Percentiles rank a stretch among this genome's conserved stretches.
phyloP scores from a whole-genome alignment of 2,888 invertebrate species.

The Campoplex nolae region DNA sequence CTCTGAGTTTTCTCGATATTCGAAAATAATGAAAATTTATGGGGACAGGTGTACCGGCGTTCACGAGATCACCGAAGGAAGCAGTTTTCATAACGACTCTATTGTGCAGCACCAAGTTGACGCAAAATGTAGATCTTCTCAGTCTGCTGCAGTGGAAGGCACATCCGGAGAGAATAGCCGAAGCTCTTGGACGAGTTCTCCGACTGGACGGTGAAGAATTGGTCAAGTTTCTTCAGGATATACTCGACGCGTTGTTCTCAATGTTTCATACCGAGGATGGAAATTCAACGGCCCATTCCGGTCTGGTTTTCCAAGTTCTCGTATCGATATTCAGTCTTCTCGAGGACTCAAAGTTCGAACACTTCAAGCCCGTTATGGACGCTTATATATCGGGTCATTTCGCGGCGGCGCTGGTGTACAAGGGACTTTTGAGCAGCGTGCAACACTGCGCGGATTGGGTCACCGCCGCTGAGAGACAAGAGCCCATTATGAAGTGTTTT shows the following conservation, averaged over 20 bases:
- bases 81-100: conserved; percentile 92
- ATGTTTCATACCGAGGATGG: conserved; percentile 97
- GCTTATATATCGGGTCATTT: conserved; percentile 97
- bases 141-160: conserved; percentile 96
- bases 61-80: conserved; percentile 94
- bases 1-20: background rate
- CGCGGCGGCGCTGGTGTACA: conserved; percentile 97
- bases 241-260: conserved; percentile 96
- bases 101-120: conserved; percentile 97
- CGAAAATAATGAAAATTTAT: background rate
- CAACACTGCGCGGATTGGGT: conserved; percentile 96
- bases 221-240: conserved; percentile 97
- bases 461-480: conserved; percentile 93
- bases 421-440: conserved; percentile 94
- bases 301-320: conserved; percentile 95
- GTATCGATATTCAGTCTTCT: conserved; percentile 96
- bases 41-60: conserved; percentile 82
- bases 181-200: conserved; percentile 92
- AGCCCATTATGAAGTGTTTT: conserved; percentile 95
- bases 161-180: conserved; percentile 94
- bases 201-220: conserved; percentile 94
- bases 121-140: conserved; percentile 96
- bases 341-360: conserved; percentile 96
- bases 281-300: conserved; percentile 94
- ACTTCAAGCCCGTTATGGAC: conserved; percentile 97